Percentiles rank a stretch among this genome's conserved stretches.
These are phyloP conservation scores for Azemiops feae DNA, from an alignment of 2,113 vertebrate genomes.

Conservation along the genomic window DNA sequence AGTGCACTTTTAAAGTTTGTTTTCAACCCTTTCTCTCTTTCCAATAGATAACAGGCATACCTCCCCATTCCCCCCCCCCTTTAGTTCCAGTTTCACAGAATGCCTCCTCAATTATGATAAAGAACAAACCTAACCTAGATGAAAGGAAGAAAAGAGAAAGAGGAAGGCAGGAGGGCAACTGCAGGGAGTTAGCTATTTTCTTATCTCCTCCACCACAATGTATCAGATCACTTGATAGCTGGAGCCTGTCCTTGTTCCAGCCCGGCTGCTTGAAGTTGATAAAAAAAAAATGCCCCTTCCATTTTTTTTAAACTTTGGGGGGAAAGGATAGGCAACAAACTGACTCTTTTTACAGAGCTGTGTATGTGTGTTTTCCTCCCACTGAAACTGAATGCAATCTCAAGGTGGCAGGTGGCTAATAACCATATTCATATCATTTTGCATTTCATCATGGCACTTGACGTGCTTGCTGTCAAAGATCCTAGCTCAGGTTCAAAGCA, in stretches of 20 bases:
- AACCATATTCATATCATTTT: conserved; percentile 54
- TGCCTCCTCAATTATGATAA: not conserved
- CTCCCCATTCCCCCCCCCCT: not conserved
- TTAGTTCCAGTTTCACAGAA: not conserved
- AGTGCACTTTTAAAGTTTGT: not conserved
- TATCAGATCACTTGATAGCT: not conserved
- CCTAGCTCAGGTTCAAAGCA: conserved; percentile 57
- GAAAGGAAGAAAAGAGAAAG: not conserved
- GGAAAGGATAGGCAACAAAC: conserved; percentile 37
- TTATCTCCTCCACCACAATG: not conserved
- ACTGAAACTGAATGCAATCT: conserved; percentile 31
- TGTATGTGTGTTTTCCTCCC: not conserved
- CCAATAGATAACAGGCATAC: not conserved
- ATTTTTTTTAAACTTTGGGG: not conserved
- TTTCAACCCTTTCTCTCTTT: not conserved
- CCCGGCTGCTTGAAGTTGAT: not conserved
- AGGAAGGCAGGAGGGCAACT: not conserved
- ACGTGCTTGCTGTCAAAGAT: conserved; percentile 60
- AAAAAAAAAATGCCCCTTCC: conserved; percentile 6
- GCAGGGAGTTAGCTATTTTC: not conserved
- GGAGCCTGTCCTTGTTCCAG: not conserved
- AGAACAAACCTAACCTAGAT: not conserved
- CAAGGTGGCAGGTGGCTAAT: conserved; percentile 49
- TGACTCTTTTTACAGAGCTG: conserved; percentile 38
- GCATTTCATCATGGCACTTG: conserved; percentile 55